Conservation (phyloP, 2,797 vertebrate genomes). For the Hydrophis major region DNA sequence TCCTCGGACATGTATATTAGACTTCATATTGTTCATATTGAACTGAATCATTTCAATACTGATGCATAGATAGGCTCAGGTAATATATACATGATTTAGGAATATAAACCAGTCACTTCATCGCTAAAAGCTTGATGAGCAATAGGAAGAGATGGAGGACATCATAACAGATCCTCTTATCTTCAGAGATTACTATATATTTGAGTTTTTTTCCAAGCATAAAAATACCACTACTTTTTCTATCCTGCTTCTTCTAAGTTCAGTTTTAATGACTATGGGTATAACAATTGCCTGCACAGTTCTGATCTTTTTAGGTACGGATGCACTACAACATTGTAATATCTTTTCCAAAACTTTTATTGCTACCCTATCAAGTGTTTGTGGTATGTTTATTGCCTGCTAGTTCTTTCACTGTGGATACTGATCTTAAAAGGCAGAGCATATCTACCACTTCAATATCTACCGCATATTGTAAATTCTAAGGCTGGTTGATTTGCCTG, state of each 20-base stretch:
- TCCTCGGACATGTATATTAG: not conserved
- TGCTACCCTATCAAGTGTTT: not conserved
- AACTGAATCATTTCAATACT: not conserved
- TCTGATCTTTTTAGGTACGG: not conserved
- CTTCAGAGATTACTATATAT: not conserved
- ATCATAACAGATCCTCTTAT: not conserved
- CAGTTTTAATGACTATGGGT: not conserved
- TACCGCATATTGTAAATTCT: not conserved
- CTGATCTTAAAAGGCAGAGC: not conserved
- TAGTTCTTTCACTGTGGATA: not conserved
- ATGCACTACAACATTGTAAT: not conserved
- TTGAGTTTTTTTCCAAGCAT: not conserved
- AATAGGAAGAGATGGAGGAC: not conserved
- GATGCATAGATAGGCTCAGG: not conserved
- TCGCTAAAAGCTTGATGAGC: not conserved
- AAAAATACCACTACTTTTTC: not conserved
- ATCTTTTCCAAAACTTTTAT: not conserved
- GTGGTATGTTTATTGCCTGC: not conserved
- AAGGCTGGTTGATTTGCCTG: not conserved
- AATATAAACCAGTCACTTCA: not conserved
- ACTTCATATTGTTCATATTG: not conserved
- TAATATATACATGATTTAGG: not conserved
- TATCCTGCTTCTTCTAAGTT: not conserved
- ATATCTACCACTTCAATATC: not conserved
- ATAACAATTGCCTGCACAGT: not conserved